Evolutionary conservation across 2,888 invertebrate species (phyloP), one percentile per base, ranked within the genome.

Genomic region (Chelonus formosanus): DNA sequence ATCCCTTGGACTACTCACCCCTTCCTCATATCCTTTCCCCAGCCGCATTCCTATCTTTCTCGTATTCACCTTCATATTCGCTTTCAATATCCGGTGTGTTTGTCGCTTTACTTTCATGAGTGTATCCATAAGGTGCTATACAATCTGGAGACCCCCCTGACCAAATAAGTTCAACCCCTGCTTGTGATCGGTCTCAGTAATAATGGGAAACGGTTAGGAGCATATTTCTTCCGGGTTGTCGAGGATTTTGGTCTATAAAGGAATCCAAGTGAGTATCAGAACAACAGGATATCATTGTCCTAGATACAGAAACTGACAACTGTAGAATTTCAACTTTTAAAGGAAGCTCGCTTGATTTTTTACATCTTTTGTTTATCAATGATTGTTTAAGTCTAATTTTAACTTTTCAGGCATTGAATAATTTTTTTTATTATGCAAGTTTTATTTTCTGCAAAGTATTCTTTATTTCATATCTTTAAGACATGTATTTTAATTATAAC

Each of bases 141-240:
- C 32, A 43, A 32, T 45, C 53, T 50, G 66, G 63, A 69, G 74
- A 75, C 75, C 78, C 77, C 75, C 74, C 74, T 69, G 68, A 62
- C 73, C 68, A 75, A 74, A 76, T 75, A 76, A 74, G 71, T 73
- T 74, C 72, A 69, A 72, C 74, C 75, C 78, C 73, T 71, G 60
- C 56, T 59, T 43, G 58, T 73, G 75, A 77, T 75, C 76, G 67
- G 66, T 69, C 67, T 67, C 67, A 68, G 66, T 70, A 69, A 78
- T 80, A 79, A 81, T 78, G 73, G 77, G 75, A 80, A 79, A 81
- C 80, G 80, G 80, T 81, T 80, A 76, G 76, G 75, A 76, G 76
- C 74, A 77, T 76, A 77, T 76, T 78, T 80, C 79, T 81, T 80
- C 76, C 76, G 75, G 75, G 71, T 70, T 67, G 68, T 58, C 64